These are phyloP conservation scores for Tyrophagus putrescentiae DNA, from an alignment of 1,140 invertebrate genomes.

Conservation along the genomic window DNA sequence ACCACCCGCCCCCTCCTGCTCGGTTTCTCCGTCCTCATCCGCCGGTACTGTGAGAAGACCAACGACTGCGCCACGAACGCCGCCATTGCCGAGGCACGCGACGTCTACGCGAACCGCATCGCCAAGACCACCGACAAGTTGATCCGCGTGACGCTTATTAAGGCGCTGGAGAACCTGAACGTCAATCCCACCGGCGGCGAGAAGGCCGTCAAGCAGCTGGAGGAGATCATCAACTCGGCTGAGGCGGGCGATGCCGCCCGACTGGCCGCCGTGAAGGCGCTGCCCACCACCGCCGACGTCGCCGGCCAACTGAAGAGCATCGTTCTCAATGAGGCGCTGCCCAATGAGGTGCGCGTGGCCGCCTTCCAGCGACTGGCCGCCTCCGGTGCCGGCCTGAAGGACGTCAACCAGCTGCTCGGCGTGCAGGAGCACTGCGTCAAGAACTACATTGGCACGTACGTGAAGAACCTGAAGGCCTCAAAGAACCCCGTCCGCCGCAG, in stretches of 20 bases:
- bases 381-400: background rate
- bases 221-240: constrained; percentile 15
- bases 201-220: background rate
- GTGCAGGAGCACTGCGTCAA: background rate
- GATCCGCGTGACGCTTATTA: background rate
- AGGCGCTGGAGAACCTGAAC: constrained; percentile 1
- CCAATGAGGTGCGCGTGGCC: constrained; percentile 9
- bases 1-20: background rate
- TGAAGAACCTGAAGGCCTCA: constrained; percentile 9
- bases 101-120: background rate
- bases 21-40: constrained; percentile 11
- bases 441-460: constrained; percentile 11
- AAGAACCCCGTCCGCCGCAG: constrained; percentile 1
- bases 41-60: constrained; percentile 8
- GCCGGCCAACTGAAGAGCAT: constrained; percentile 6
- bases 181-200: background rate
- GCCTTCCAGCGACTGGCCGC: constrained; percentile 1
- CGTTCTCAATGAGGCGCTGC: constrained; percentile 1
- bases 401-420: background rate
- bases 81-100: background rate
- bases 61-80: constrained; percentile 2
- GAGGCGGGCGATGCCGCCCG: background rate
- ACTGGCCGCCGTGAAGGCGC: background rate
- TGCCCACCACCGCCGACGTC: constrained; percentile 9
- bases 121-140: background rate